A percentile compares a stretch with the other conserved stretches of the same genome.
Conservation (phyloP, 2,797 vertebrate species). For the Takifugu rubripes region DNA sequence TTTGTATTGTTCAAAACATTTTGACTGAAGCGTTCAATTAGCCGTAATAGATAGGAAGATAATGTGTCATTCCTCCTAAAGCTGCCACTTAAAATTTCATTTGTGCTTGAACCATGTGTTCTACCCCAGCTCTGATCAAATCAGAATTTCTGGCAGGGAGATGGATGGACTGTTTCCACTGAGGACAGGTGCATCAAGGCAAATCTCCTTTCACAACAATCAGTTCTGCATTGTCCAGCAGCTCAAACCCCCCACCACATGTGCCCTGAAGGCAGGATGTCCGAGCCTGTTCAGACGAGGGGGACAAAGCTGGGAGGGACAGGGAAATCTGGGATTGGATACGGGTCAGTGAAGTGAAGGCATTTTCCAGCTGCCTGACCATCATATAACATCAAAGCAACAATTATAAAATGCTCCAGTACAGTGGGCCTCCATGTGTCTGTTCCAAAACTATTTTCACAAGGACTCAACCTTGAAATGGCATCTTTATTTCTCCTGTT, state of each 20-base stretch:
- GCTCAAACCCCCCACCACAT: slow-evolving; percentile 34
- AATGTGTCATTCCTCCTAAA: slow-evolving; percentile 22
- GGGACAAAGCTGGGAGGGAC: slow-evolving; percentile 1
- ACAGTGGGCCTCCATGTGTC: slow-evolving; percentile 2
- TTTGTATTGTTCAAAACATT: neutral
- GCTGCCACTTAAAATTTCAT: slow-evolving; percentile 44
- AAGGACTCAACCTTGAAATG: slow-evolving; percentile 7
- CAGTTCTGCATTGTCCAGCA: slow-evolving; percentile 31
- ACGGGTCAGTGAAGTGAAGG: slow-evolving; percentile 41
- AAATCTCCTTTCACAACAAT: slow-evolving; percentile 53
- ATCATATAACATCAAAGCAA: slow-evolving; percentile 46
- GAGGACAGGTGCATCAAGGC: slow-evolving; percentile 35
- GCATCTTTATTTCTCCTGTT: neutral
- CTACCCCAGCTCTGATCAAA: slow-evolving; percentile 25
- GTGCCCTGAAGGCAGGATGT: slow-evolving; percentile 40
- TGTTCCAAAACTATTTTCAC: slow-evolving; percentile 1
- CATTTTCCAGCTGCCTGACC: slow-evolving; percentile 60
- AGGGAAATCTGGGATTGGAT: slow-evolving; percentile 26
- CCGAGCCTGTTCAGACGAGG: slow-evolving; percentile 18
- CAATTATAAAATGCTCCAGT: slow-evolving; percentile 39
- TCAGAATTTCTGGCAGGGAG: slow-evolving; percentile 29
- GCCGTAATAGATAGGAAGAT: slow-evolving; percentile 32
- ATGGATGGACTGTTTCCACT: slow-evolving; percentile 17
- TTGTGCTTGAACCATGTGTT: slow-evolving; percentile 31
- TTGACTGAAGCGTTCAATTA: neutral